Evolutionary conservation across 2,797 vertebrate species (phyloP).

Genomic region (Tiaroga cobitis): DNA sequence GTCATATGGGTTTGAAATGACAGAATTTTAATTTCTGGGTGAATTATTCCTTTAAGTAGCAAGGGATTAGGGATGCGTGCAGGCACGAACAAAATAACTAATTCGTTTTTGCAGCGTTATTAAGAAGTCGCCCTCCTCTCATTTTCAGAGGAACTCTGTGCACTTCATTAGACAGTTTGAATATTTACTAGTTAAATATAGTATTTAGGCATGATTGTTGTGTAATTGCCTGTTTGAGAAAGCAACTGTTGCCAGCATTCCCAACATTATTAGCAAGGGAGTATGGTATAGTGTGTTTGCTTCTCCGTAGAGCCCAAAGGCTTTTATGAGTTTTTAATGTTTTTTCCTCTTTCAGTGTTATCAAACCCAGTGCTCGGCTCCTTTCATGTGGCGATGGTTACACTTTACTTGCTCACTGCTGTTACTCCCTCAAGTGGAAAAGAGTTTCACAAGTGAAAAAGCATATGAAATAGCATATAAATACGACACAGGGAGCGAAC

Average conservation of each 20-base stretch:
- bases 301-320: constrained; percentile 59
- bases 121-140: neutral
- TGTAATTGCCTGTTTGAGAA: constrained; percentile 30
- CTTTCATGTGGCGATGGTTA: constrained; percentile 70
- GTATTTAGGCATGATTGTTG: constrained; percentile 1
- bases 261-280: constrained; percentile 43
- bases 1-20: neutral
- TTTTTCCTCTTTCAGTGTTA: constrained; percentile 59
- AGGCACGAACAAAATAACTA: neutral
- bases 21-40: neutral
- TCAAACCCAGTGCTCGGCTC: constrained; percentile 62
- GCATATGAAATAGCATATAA: neutral
- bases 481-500: neutral
- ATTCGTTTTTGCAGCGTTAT: neutral
- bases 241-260: neutral
- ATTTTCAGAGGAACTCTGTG: neutral
- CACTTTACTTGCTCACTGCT: constrained; percentile 56
- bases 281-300: constrained; percentile 44
- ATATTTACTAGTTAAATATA: constrained; percentile 7
- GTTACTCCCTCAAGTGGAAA: constrained; percentile 66
- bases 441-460: constrained; percentile 47
- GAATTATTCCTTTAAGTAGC: neutral
- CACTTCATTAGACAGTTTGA: neutral
- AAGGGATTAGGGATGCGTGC: neutral
- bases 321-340: constrained; percentile 66